Conservation (phyloP, 2,113 vertebrate genomes). For the Takifugu bimaculatus region DNA sequence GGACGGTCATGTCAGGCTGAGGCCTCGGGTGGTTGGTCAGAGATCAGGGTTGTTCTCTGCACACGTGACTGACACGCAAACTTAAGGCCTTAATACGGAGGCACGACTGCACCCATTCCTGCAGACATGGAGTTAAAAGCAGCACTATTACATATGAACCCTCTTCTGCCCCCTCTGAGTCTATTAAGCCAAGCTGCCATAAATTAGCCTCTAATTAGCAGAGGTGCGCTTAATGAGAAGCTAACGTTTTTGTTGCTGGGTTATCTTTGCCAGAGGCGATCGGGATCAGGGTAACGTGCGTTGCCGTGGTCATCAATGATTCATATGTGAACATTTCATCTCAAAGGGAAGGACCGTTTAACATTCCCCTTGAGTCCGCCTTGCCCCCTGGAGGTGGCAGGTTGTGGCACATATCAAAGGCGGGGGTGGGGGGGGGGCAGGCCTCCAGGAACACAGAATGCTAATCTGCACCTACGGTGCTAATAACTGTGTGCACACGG, state of each 20-base stretch:
- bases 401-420: constrained; percentile 72
- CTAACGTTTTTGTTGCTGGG: constrained; percentile 55
- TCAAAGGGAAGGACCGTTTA: constrained; percentile 72
- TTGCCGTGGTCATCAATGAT: constrained; percentile 66
- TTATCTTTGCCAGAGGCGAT: constrained; percentile 53
- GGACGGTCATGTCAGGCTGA: constrained; percentile 31
- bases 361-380: constrained; percentile 69
- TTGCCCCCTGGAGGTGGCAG: constrained; percentile 59
- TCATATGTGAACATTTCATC: constrained; percentile 68
- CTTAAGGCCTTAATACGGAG: constrained; percentile 6
- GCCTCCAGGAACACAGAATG: constrained; percentile 35
- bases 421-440: constrained; percentile 47
- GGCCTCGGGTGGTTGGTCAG: not conserved
- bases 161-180: not conserved
- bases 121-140: not conserved
- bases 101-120: not conserved
- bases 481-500: constrained; percentile 50
- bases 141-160: not conserved
- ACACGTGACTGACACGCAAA: constrained; percentile 4
- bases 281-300: not conserved
- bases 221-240: constrained; percentile 52
- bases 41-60: not conserved
- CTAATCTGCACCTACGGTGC: constrained; percentile 51
- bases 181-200: constrained; percentile 11
- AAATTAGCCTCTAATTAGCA: constrained; percentile 52